Conservation (phyloP, 1,140 invertebrate genomes). For the Polypedilum pembai region DNA sequence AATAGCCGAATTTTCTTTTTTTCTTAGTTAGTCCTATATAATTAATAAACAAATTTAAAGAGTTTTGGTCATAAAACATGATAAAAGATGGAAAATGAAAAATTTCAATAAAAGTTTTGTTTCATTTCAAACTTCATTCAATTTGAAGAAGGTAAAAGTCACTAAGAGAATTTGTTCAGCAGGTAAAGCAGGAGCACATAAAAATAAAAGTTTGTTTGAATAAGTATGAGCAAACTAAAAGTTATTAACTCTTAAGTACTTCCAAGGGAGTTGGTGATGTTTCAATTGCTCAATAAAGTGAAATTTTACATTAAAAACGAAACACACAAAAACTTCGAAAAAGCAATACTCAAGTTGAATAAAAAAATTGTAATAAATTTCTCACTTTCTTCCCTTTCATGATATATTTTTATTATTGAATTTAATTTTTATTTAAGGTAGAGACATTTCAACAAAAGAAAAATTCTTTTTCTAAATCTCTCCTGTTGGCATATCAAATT, state of each 20-base stretch:
- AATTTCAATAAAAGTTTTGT: background rate
- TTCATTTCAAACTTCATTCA: background rate
- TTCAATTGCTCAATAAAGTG: background rate
- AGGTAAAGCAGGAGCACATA: background rate
- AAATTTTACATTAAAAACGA: background rate
- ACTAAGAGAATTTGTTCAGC: slow-evolving; percentile 25
- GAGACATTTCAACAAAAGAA: too few relatives aligned
- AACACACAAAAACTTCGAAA: slow-evolving; percentile 12
- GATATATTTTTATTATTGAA: background rate
- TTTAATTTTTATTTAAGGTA: background rate
- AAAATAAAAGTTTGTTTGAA: background rate
- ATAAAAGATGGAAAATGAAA: too few relatives aligned
- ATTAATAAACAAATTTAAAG: too few relatives aligned
- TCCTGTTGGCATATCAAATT: too few relatives aligned
- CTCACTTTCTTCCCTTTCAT: background rate
- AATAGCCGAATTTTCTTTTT: too few relatives aligned
- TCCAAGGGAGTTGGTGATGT: background rate
- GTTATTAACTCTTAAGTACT: background rate
- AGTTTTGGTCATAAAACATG: too few relatives aligned
- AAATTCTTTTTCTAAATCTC: too few relatives aligned
- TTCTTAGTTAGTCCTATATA: too few relatives aligned
- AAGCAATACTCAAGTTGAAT: background rate
- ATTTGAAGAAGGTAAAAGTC: too few relatives aligned
- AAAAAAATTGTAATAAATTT: too few relatives aligned
- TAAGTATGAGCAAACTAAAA: background rate